Percentiles rank a stretch among this genome's conserved stretches.
These are phyloP conservation scores for Nyctalus aviator DNA, from an alignment of 2,797 vertebrate genomes.

Conservation along the genomic window DNA sequence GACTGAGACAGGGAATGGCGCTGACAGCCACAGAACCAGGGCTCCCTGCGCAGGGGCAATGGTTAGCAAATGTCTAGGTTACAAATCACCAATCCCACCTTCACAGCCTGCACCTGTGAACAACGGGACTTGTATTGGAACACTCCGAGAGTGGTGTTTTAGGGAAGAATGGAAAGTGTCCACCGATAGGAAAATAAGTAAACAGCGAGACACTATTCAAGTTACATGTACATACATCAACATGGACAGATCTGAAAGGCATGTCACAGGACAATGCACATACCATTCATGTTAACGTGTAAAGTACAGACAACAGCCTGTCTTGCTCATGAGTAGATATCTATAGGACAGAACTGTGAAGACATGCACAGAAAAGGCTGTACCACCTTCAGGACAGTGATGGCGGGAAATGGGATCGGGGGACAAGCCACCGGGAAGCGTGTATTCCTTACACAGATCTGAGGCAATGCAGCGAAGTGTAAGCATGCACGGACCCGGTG, in stretches of 20 bases:
- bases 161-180: neutral
- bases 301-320: neutral
- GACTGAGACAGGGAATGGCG: too few relatives aligned
- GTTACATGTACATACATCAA: neutral
- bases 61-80: too few relatives aligned
- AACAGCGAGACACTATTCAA: neutral
- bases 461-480: accelerated
- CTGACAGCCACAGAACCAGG: neutral
- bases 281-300: neutral
- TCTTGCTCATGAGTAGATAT: neutral
- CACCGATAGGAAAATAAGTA: neutral
- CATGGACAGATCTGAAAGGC: neutral
- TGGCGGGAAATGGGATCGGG: too few relatives aligned
- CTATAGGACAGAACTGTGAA: neutral
- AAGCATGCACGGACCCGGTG: accelerated
- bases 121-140: neutral
- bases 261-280: neutral
- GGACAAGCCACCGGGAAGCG: accelerated
- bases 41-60: neutral
- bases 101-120: neutral
- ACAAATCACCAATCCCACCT: neutral
- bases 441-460: neutral
- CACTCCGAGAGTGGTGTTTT: neutral
- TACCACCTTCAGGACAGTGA: neutral
- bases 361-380: neutral